These are phyloP conservation scores for Archaeoteleia sp. DNA, from an alignment of 2,888 invertebrate species.

Conservation along the genomic window DNA sequence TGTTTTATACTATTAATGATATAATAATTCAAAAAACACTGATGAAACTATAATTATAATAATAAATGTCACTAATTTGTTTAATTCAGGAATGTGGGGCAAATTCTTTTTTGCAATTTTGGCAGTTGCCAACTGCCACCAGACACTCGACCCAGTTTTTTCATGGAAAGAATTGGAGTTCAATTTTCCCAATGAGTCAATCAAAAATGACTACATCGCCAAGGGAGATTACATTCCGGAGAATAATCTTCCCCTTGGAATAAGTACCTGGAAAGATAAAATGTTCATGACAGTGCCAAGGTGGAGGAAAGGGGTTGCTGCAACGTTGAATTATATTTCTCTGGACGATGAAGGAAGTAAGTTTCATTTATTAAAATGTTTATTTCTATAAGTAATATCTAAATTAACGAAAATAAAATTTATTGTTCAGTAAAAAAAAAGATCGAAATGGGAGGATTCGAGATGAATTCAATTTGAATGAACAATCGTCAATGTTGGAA, in stretches of 20 bases:
- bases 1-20: no score
- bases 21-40: no score
- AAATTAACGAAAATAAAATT: no score
- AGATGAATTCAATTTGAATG: no score
- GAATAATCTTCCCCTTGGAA: constrained; percentile 83
- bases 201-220: constrained; percentile 71
- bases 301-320: constrained; percentile 79
- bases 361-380: not conserved
- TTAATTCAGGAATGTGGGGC: constrained; percentile 57
- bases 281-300: constrained; percentile 85
- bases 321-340: constrained; percentile 79
- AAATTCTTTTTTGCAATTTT: constrained; percentile 56
- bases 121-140: constrained; percentile 56
- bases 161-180: constrained; percentile 68
- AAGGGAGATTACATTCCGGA: constrained; percentile 80
- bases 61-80: no score
- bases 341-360: constrained; percentile 61
- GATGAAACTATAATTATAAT: no score
- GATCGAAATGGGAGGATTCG: no score
- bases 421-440: no score
- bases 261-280: constrained; percentile 80
- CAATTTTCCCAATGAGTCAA: constrained; percentile 65
- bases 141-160: constrained; percentile 60
- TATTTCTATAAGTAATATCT: no score
- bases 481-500: no score